These are phyloP conservation scores for Psammodynastes pulverulentus DNA, from an alignment of 2,113 vertebrate genomes.

Conservation along the genomic window DNA sequence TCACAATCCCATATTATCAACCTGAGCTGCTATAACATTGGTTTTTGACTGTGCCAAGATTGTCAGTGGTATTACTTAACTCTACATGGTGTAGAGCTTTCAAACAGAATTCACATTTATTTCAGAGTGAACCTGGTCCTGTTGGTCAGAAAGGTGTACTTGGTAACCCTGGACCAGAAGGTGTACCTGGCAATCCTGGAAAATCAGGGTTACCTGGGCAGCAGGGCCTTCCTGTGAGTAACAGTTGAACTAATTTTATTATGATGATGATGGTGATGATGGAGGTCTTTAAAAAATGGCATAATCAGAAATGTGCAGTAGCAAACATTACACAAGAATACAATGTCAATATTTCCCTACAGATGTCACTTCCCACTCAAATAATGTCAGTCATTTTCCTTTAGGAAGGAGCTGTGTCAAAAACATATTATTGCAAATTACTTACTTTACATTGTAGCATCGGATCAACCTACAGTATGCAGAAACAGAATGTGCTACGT, in stretches of 20 bases:
- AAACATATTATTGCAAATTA: background rate
- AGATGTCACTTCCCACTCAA: background rate
- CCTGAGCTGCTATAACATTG: background rate
- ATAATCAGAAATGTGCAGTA: background rate
- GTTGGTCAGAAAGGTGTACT: constrained; percentile 75
- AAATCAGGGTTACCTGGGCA: constrained; percentile 77
- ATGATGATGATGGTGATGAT: background rate
- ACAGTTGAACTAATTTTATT: background rate
- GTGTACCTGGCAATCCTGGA: constrained; percentile 77
- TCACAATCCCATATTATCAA: background rate
- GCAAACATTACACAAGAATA: background rate
- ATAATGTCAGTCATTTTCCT: background rate
- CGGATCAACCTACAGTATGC: background rate
- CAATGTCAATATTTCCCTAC: background rate
- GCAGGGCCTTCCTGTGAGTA: constrained; percentile 77
- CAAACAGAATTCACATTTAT: constrained; percentile 39
- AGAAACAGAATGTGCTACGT: background rate
- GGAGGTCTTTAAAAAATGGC: background rate
- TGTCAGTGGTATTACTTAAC: background rate
- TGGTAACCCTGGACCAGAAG: constrained; percentile 82
- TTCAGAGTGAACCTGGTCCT: constrained; percentile 78
- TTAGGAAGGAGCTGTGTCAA: background rate
- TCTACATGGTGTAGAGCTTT: background rate
- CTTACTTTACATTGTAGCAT: background rate
- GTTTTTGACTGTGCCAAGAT: background rate